Percentiles rank a stretch among this genome's conserved stretches.
phyloP scores from a whole-genome alignment of 2,888 invertebrate species.

The Crepidodera aurea region DNA sequence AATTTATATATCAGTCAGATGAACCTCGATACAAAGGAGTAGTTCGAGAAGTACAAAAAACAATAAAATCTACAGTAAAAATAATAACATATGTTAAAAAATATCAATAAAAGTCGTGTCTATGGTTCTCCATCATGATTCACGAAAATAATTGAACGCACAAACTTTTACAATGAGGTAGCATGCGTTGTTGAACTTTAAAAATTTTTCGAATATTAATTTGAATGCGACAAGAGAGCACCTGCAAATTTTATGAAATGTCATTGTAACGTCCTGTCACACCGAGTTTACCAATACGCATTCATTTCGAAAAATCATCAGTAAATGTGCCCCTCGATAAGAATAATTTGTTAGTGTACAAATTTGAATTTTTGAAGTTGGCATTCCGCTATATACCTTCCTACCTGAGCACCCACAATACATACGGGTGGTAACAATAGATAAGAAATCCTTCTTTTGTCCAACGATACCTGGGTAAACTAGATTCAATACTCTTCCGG shows the following conservation, averaged over 20 bases:
- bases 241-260: constrained; percentile 7
- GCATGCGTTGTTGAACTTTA: not conserved
- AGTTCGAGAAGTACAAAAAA: too few species aligned
- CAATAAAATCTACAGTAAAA: too few species aligned
- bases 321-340: constrained; percentile 3
- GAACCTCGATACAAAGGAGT: too few species aligned
- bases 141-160: too few species aligned
- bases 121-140: too few species aligned
- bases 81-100: too few species aligned
- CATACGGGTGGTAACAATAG: constrained; percentile 55
- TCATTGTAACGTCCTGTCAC: not conserved
- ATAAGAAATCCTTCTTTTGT: constrained; percentile 59
- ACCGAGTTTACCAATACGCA: not conserved
- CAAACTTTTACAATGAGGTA: not conserved
- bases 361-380: constrained; percentile 23
- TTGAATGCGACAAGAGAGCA: not conserved
- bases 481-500: constrained; percentile 56
- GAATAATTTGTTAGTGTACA: constrained; percentile 27
- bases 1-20: too few species aligned
- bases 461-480: constrained; percentile 56
- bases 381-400: constrained; percentile 48
- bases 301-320: constrained; percentile 13
- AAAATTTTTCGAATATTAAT: not conserved
- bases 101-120: too few species aligned
- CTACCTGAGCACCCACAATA: constrained; percentile 61